Conservation (phyloP, 1,140 invertebrate genomes). For the Arion vulgaris region DNA sequence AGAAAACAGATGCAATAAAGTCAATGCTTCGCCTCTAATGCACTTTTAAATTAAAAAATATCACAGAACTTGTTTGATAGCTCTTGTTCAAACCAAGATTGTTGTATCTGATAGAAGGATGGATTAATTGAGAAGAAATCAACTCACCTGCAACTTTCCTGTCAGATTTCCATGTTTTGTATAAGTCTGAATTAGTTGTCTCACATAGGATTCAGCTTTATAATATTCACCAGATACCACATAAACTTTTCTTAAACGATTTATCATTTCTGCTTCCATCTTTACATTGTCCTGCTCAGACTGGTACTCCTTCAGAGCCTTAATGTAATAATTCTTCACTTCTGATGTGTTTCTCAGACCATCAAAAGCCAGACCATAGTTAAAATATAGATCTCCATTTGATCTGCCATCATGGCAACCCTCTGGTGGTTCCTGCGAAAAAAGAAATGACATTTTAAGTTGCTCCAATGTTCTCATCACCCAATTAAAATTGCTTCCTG, state of each 20-base stretch:
- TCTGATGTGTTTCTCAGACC: constrained; percentile 15
- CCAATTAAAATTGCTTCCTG: no score
- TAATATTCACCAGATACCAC: neutral
- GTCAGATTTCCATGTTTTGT: neutral
- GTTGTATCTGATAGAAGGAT: no score
- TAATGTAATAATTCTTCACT: constrained; percentile 20
- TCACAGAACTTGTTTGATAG: no score
- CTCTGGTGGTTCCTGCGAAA: constrained; percentile 25
- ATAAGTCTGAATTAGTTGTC: constrained; percentile 13
- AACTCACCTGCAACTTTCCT: constrained; percentile 10
- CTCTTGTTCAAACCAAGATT: no score
- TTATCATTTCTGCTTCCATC: constrained; percentile 32
- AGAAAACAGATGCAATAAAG: no score
- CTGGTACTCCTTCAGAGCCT: constrained; percentile 40
- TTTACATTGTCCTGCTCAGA: constrained; percentile 25
- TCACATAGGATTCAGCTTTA: constrained; percentile 8
- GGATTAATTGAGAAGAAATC: no score
- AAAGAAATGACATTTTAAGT: neutral
- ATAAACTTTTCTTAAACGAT: constrained; percentile 7
- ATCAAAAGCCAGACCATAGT: constrained; percentile 42
- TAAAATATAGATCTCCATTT: constrained; percentile 47
- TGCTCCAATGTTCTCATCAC: no score
- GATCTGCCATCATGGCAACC: constrained; percentile 31
- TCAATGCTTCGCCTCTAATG: no score
- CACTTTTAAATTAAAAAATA: no score